These are phyloP conservation scores for Monochamus alternatus DNA, from an alignment of 2,888 invertebrate species.

Conservation along the genomic window DNA sequence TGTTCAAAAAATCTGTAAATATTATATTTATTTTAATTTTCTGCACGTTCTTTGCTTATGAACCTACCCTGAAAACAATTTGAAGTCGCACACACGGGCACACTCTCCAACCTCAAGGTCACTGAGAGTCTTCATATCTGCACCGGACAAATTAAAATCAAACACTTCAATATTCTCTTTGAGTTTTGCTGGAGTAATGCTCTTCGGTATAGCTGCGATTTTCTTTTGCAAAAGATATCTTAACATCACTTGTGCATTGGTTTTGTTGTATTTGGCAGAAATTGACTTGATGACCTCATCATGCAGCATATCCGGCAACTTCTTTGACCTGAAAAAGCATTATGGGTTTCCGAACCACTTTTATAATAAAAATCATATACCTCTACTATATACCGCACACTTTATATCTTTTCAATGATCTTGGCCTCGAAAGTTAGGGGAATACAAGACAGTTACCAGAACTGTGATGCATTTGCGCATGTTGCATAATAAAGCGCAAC, in stretches of 20 bases:
- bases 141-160: slow-evolving; percentile 77
- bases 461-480: no score
- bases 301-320: slow-evolving; percentile 77
- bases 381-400: no score
- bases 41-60: no score
- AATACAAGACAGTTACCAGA: no score
- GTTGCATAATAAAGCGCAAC: no score
- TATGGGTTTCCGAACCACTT: no score
- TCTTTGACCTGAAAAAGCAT: slow-evolving; percentile 68
- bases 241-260: slow-evolving; percentile 82
- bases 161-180: slow-evolving; percentile 83
- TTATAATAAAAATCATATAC: neutral
- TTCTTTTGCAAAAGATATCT: slow-evolving; percentile 81
- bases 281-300: slow-evolving; percentile 74
- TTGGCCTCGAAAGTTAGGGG: no score
- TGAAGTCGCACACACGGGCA: slow-evolving; percentile 81
- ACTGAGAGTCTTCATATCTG: slow-evolving; percentile 76
- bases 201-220: slow-evolving; percentile 86
- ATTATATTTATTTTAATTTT: neutral
- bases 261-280: slow-evolving; percentile 76
- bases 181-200: slow-evolving; percentile 80
- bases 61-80: slow-evolving; percentile 52
- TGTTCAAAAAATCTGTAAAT: neutral
- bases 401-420: no score
- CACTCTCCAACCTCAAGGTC: slow-evolving; percentile 77